phyloP scores from a whole-genome alignment of 2,797 vertebrate species.

The Decapterus maruadsi region DNA sequence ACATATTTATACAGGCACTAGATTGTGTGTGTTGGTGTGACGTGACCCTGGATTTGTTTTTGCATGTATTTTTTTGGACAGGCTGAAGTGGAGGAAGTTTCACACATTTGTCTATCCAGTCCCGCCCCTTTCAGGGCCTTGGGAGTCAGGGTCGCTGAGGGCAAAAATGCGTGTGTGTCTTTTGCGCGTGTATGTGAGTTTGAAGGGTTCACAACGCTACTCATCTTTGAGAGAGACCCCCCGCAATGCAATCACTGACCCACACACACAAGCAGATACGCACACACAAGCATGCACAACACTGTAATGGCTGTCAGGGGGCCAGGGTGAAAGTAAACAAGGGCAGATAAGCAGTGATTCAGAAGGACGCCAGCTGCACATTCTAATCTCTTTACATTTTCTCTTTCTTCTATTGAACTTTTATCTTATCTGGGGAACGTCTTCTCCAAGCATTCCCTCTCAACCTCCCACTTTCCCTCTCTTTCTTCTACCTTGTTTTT shows the following conservation, averaged over 20 bases:
- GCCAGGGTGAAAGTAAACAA: constrained; percentile 86
- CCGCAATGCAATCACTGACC: constrained; percentile 70
- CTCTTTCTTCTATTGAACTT: constrained; percentile 87
- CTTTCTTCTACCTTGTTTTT: constrained; percentile 69
- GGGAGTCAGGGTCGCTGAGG: constrained; percentile 58
- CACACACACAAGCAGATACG: constrained; percentile 52
- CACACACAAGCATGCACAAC: constrained; percentile 67
- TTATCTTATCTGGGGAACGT: constrained; percentile 87
- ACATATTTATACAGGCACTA: constrained; percentile 27
- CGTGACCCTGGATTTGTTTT: constrained; percentile 53
- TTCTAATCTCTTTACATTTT: constrained; percentile 89
- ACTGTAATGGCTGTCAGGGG: constrained; percentile 85
- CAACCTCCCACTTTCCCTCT: constrained; percentile 68
- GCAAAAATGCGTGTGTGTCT: constrained; percentile 50
- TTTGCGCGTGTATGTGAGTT: constrained; percentile 43
- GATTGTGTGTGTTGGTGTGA: constrained; percentile 38
- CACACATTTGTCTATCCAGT: constrained; percentile 46
- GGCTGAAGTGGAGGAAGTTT: constrained; percentile 41
- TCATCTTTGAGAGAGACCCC: constrained; percentile 70
- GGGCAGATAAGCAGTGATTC: constrained; percentile 87
- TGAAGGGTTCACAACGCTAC: constrained; percentile 54
- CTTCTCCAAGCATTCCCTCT: constrained; percentile 85
- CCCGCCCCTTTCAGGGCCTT: constrained; percentile 58
- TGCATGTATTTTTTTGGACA: constrained; percentile 23
- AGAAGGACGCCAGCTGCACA: constrained; percentile 88